Conservation (phyloP, 2,113 vertebrate species). For the Sinocyclocheilus anophthalmus region DNA sequence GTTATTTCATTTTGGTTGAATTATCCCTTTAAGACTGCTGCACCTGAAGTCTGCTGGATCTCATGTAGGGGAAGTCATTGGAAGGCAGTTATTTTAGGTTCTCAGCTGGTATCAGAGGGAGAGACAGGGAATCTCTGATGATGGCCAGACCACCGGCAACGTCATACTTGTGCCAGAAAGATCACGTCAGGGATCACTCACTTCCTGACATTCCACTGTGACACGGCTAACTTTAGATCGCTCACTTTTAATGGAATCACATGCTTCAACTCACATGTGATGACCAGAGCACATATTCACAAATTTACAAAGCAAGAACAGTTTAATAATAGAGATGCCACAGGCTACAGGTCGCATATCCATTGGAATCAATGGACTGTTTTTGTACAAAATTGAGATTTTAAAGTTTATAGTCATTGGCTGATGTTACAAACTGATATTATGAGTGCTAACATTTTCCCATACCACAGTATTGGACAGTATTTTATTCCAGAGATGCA, state of each 20-base stretch:
- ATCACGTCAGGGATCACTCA: slow-evolving; percentile 58
- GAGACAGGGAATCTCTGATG: slow-evolving; percentile 46
- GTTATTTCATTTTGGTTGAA: not conserved
- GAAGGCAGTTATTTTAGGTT: slow-evolving; percentile 28
- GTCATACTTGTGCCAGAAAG: slow-evolving; percentile 56
- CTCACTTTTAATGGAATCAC: not conserved
- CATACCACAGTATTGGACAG: not conserved
- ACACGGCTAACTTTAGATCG: slow-evolving; percentile 24
- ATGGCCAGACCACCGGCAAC: slow-evolving; percentile 56
- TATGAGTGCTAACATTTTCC: not conserved
- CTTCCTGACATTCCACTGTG: slow-evolving; percentile 43
- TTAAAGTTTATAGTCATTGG: not conserved
- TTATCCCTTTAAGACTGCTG: not conserved
- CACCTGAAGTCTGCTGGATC: not conserved
- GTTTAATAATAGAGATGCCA: not conserved
- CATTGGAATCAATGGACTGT: not conserved
- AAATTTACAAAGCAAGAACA: not conserved
- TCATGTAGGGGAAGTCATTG: not conserved
- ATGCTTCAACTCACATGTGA: slow-evolving; percentile 24
- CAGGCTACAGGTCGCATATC: not conserved
- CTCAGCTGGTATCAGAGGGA: slow-evolving; percentile 33
- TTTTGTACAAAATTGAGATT: not conserved
- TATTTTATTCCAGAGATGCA: not conserved
- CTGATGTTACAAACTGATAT: not conserved
- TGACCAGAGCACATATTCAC: not conserved